Evolutionary conservation across 1,140 invertebrate genomes (phyloP), one percentile per base, ranked within the genome.

Genomic region (Probaryconus sp.): DNA sequence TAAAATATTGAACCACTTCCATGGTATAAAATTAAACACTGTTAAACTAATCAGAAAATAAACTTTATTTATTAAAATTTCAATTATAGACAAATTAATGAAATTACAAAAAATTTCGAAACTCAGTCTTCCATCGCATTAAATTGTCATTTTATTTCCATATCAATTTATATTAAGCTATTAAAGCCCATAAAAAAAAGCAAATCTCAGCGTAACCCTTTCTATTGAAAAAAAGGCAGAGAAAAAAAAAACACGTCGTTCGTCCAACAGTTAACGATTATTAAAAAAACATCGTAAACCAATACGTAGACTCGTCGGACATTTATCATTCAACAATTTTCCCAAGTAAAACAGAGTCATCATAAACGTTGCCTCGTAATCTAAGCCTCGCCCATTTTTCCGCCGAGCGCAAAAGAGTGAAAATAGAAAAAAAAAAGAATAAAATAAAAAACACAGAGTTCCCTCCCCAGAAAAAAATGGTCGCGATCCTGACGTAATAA

Each of bases 301-400:
- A 43, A 13, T 5, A 17, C 40, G 6, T 10, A 10, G 21, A 26
- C 11, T 26, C 42, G 26, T n/a, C 11, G 16, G 9, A 33, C 43
- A 31, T 33, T 31, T 33, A 31, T 53, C 50, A 18, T 37, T 51
- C 24, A 10, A 24, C 33, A 38, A 51, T 45, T 58, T 45, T 45
- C 28, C 53, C 40, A 17, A 33, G 40, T 26, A 28, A 58, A 58
- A 58, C 53, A 28, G 40, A 40, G 53, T 58, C 53, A 56, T 43
- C 53, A 28, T 13, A 9, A 33, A 14, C 33, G 10, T 5, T 33
- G 31, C 33, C 31, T 9, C 16, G 53, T 56, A 31, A 58, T 37
- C 55, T 24, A 9, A 45, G 28, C 55, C 55, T 45, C 55, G 55
- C 40, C 55, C 45, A 45, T 58, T 58, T 56, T 16, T 31, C 38